Percentiles rank a stretch among this genome's conserved stretches.
Conservation (phyloP, 2,888 invertebrate species). For the Deilephila elpenor region DNA sequence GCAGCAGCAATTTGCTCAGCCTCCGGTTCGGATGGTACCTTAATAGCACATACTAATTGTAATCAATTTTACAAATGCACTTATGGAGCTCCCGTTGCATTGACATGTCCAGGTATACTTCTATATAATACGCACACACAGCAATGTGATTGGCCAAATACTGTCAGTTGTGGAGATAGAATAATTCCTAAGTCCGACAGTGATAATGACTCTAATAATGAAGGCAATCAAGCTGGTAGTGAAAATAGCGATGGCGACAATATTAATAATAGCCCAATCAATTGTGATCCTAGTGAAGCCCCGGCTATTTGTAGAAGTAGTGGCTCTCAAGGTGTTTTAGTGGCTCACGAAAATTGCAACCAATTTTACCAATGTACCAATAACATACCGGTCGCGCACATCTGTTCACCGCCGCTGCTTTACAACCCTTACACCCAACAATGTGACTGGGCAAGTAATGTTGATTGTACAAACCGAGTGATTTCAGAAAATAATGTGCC, state of each 20-base stretch:
- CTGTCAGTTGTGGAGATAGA: constrained; percentile 48
- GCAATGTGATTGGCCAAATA: constrained; percentile 50
- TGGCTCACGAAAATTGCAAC: constrained; percentile 42
- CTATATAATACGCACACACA: constrained; percentile 46
- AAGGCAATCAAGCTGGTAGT: constrained; percentile 29
- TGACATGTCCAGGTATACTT: constrained; percentile 42
- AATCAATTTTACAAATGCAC: constrained; percentile 54
- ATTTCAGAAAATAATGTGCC: constrained; percentile 31
- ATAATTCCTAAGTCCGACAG: constrained; percentile 32
- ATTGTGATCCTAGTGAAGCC: constrained; percentile 50
- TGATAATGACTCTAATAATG: constrained; percentile 26
- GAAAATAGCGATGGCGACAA: constrained; percentile 31
- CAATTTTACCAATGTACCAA: constrained; percentile 41
- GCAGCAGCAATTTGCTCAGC: constrained; percentile 49
- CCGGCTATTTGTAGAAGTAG: constrained; percentile 33
- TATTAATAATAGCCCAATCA: constrained; percentile 40
- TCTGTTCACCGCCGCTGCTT: constrained; percentile 35
- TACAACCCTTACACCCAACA: constrained; percentile 36
- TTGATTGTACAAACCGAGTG: constrained; percentile 40
- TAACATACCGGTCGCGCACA: constrained; percentile 35
- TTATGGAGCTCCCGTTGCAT: constrained; percentile 44
- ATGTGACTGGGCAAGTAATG: constrained; percentile 41
- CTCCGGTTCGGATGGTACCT: constrained; percentile 44
- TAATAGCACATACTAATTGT: constrained; percentile 57
- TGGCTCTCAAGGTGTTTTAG: constrained; percentile 17